phyloP scores from a whole-genome alignment of 2,888 invertebrate genomes.

The Drosophila pseudotalamancana region DNA sequence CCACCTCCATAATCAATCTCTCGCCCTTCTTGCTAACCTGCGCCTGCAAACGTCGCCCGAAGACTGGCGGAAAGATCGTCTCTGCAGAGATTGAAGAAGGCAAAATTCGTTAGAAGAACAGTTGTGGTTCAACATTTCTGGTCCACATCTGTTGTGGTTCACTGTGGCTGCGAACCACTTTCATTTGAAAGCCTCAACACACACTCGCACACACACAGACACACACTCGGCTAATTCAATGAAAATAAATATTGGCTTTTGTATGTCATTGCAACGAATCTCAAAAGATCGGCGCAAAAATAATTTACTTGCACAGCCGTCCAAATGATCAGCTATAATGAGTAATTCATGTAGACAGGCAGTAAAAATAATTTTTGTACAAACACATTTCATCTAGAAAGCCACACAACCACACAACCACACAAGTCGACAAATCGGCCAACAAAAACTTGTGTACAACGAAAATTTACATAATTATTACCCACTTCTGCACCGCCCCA shows the following conservation, averaged over 20 bases:
- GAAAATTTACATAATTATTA: constrained; percentile 72
- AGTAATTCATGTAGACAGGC: constrained; percentile 73
- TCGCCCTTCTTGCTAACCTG: constrained; percentile 90
- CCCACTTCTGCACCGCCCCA: constrained; percentile 38
- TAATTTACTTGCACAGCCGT: constrained; percentile 69
- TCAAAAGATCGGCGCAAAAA: constrained; percentile 41
- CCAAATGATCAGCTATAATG: constrained; percentile 67
- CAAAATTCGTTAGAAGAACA: constrained; percentile 5
- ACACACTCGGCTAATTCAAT: constrained; percentile 25
- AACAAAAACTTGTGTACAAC: constrained; percentile 53
- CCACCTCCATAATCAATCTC: constrained; percentile 90
- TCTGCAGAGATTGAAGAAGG: constrained; percentile 85
- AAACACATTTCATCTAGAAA: constrained; percentile 41
- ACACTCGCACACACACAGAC: constrained; percentile 19
- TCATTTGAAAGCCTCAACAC: constrained; percentile 36
- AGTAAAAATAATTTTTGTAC: constrained; percentile 57
- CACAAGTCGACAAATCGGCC: constrained; percentile 59
- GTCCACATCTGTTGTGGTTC: constrained; percentile 31
- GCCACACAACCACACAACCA: constrained; percentile 36
- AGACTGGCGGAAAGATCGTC: constrained; percentile 92
- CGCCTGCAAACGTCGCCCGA: constrained; percentile 91
- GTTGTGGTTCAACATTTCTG: constrained; percentile 10
- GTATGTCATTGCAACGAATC: constrained; percentile 71
- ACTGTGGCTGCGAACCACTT: constrained; percentile 37
- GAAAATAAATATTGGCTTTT: constrained; percentile 48